phyloP scores from a whole-genome alignment of 2,888 invertebrate genomes.

The Metellina segmentata region DNA sequence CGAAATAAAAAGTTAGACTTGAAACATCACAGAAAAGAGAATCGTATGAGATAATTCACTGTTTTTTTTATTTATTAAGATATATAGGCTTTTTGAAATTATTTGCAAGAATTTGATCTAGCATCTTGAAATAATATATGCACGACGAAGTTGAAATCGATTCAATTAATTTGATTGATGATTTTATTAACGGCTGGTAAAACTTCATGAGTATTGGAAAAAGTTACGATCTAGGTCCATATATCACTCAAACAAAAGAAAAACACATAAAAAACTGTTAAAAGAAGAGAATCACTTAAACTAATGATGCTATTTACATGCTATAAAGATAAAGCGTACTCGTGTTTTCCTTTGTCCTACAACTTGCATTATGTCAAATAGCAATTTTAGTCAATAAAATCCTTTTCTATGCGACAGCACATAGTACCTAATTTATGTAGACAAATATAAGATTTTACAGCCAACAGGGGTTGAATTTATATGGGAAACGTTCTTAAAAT shows the following conservation, averaged over 20 bases:
- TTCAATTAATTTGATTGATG: neutral
- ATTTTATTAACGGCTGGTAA: neutral
- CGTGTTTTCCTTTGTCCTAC: neutral
- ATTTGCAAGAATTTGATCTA: neutral
- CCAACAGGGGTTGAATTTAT: too few species aligned
- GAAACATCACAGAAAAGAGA: too few species aligned
- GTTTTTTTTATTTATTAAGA: too few species aligned
- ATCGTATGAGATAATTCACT: too few species aligned
- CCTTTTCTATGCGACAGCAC: too few species aligned
- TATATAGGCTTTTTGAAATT: too few species aligned
- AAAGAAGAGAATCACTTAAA: neutral
- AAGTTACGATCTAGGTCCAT: neutral
- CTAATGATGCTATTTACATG: neutral
- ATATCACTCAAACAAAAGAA: neutral
- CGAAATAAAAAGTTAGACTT: too few species aligned
- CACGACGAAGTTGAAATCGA: neutral
- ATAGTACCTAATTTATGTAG: too few species aligned
- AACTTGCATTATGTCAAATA: neutral
- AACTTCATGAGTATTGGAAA: neutral
- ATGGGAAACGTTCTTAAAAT: too few species aligned
- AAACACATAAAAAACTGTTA: neutral
- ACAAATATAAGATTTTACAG: too few species aligned
- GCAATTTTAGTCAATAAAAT: neutral
- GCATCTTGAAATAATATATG: neutral
- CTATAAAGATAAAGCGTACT: neutral